These are phyloP conservation scores for Oscheius myriophilus DNA, from an alignment of 2,888 invertebrate species.

Conservation along the genomic window DNA sequence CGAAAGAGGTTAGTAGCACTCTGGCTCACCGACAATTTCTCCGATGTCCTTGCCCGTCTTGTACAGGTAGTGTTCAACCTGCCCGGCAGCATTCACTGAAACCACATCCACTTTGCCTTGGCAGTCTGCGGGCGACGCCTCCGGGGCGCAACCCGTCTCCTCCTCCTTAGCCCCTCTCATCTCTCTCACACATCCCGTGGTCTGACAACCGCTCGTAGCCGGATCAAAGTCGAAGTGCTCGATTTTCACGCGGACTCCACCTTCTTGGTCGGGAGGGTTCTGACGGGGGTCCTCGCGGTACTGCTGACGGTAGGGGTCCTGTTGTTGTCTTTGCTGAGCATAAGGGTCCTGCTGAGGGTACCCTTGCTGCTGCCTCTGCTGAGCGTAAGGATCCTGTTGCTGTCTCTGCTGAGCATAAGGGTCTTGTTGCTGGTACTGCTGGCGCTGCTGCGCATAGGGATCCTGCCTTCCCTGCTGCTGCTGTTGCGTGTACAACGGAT, in stretches of 20 bases:
- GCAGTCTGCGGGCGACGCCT: conserved; percentile 20
- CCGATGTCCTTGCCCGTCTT: conserved; percentile 45
- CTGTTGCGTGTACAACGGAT: conserved; percentile 34
- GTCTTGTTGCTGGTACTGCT: conserved; percentile 14
- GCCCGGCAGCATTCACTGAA: conserved; percentile 50
- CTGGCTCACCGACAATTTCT: conserved; percentile 45
- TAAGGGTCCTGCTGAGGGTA: conserved; percentile 13
- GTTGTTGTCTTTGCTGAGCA: conserved; percentile 29
- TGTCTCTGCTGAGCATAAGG: conserved; percentile 6
- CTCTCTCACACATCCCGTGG: too few relatives aligned
- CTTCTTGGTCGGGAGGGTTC: conserved; percentile 8
- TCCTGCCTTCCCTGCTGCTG: conserved; percentile 25
- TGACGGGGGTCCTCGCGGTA: conserved; percentile 24
- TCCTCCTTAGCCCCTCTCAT: background rate
- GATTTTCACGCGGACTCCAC: conserved; percentile 7
- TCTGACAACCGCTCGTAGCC: background rate
- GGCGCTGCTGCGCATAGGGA: background rate
- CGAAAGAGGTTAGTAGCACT: background rate
- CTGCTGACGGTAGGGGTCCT: conserved; percentile 33
- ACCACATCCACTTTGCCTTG: conserved; percentile 47
- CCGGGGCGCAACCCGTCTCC: background rate
- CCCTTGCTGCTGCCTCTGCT: conserved; percentile 17
- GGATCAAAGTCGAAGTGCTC: conserved; percentile 19
- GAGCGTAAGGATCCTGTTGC: background rate
- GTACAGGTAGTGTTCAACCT: conserved; percentile 49